These are phyloP conservation scores for Pseudochirops corinnae DNA, from an alignment of 2,797 vertebrate species.

Conservation along the genomic window DNA sequence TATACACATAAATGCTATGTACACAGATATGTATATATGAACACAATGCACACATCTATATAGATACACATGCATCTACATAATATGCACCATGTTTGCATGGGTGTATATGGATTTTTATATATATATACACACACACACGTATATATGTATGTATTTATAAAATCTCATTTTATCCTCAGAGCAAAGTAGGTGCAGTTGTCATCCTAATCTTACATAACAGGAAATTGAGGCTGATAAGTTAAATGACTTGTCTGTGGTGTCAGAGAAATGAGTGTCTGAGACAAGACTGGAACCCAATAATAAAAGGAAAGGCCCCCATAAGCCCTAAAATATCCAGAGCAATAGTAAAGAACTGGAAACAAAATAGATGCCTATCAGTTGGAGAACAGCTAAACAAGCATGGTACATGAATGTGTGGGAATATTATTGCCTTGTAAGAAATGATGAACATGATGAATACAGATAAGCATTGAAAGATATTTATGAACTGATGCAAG, in stretches of 20 bases:
- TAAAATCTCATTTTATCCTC: background rate
- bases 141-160: background rate
- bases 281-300: background rate
- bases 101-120: too few species aligned
- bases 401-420: background rate
- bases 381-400: background rate
- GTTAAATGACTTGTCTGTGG: background rate
- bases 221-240: background rate
- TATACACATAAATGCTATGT: background rate
- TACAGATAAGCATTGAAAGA: background rate
- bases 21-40: background rate
- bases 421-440: background rate
- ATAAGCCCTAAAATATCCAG: background rate
- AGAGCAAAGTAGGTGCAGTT: background rate
- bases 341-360: background rate
- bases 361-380: background rate
- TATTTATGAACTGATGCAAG: background rate
- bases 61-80: background rate
- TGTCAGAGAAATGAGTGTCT: background rate
- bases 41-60: background rate
- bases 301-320: background rate
- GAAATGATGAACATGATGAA: background rate
- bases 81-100: background rate
- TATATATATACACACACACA: too few species aligned
- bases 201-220: background rate